Percentiles rank a stretch among this genome's conserved stretches.
These are phyloP conservation scores for Trachythela sp. DNA, from an alignment of 64 coral and sea anemone species.

Conservation along the genomic window DNA sequence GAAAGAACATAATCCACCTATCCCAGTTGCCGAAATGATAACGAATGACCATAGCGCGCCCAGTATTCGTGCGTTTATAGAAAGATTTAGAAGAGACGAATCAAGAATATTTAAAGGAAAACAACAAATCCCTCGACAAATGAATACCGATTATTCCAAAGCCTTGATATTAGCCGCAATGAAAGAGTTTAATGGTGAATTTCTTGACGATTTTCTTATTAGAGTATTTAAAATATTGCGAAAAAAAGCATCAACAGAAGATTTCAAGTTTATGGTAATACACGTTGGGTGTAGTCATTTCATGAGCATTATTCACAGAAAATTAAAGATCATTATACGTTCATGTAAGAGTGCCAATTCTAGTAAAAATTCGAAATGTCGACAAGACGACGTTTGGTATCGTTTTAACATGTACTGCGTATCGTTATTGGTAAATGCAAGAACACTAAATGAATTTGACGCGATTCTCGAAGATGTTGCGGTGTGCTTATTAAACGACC, in stretches of 20 bases:
- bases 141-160: not conserved
- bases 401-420: too few species aligned
- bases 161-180: not conserved
- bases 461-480: too few species aligned
- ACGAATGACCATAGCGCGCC: constrained; percentile 12
- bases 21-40: constrained; percentile 41
- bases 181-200: constrained; percentile 22
- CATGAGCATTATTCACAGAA: constrained; percentile 12
- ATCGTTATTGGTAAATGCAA: too few species aligned
- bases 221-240: not conserved
- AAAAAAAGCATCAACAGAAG: not conserved
- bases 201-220: not conserved
- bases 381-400: too few species aligned
- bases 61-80: not conserved
- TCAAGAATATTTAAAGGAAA: not conserved
- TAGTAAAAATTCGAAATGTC: too few species aligned
- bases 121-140: not conserved
- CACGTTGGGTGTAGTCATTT: constrained; percentile 38
- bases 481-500: too few species aligned
- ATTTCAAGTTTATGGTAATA: not conserved
- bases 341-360: too few species aligned
- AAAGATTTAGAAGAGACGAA: not conserved
- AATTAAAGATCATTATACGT: not conserved
- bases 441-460: too few species aligned
- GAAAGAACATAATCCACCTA: not conserved